These are phyloP conservation scores for Gymnopithys bicolor DNA, from an alignment of 2,797 vertebrate species.

Conservation along the genomic window DNA sequence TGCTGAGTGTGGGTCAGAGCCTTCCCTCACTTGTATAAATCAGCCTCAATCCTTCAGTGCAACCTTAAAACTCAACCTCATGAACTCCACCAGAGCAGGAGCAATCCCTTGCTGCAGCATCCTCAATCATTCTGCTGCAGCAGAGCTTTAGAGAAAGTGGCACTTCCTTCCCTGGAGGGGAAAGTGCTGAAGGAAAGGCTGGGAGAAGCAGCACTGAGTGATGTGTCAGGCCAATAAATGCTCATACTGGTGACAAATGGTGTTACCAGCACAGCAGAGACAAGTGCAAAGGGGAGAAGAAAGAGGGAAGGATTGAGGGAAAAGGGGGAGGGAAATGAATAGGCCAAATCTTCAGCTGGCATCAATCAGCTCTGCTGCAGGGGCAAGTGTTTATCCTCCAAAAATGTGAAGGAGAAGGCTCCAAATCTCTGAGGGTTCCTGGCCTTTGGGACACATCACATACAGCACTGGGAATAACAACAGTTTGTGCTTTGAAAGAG, in stretches of 20 bases:
- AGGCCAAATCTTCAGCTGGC: background rate
- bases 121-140: background rate
- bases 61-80: background rate
- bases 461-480: background rate
- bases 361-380: background rate
- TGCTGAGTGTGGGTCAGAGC: background rate
- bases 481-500: background rate
- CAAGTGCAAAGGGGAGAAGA: conserved; percentile 9
- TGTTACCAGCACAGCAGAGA: conserved; percentile 9
- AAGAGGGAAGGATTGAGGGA: background rate
- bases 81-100: background rate
- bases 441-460: background rate
- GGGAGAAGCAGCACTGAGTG: background rate
- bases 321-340: background rate
- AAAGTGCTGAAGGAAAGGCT: background rate
- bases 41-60: conserved; percentile 1
- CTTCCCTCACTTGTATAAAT: background rate
- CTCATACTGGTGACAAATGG: conserved; percentile 51
- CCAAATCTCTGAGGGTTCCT: background rate
- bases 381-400: background rate
- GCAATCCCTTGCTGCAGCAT: background rate
- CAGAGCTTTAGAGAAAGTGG: conserved; percentile 15
- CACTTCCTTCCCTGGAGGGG: conserved; percentile 33
- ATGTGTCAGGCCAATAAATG: conserved; percentile 29
- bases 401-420: background rate